Conservation (phyloP, 1,140 invertebrate species). For the Elymnias hypermnestra region DNA sequence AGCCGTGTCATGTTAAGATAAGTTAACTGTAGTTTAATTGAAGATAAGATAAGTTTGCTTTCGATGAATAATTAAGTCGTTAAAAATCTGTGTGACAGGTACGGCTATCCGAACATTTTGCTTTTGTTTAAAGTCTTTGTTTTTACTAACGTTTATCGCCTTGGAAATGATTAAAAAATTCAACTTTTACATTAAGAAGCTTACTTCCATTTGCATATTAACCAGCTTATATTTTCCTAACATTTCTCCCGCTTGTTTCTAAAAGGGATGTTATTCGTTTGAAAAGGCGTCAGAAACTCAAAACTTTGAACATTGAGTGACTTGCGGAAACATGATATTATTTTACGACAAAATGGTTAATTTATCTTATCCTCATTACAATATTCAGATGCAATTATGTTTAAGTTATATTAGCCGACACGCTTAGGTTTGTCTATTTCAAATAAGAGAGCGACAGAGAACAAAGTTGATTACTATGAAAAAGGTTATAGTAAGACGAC, state of each 20-base stretch:
- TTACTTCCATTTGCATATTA: constrained; percentile 8
- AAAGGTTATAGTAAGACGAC: too few relatives aligned
- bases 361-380: background rate
- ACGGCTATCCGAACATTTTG: too few relatives aligned
- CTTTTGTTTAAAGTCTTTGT: background rate
- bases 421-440: too few relatives aligned
- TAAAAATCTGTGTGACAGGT: too few relatives aligned
- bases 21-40: too few relatives aligned
- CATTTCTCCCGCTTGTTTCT: constrained; percentile 5
- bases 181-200: constrained; percentile 8
- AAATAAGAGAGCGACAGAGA: too few relatives aligned
- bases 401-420: too few relatives aligned
- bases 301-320: constrained; percentile 7
- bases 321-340: constrained; percentile 4
- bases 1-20: too few relatives aligned
- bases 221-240: constrained; percentile 5
- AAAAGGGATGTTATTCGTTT: background rate
- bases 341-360: background rate
- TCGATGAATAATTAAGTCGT: too few relatives aligned
- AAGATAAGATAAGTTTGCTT: too few relatives aligned
- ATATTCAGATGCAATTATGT: background rate
- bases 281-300: constrained; percentile 1
- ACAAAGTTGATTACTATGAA: too few relatives aligned
- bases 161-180: background rate
- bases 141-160: background rate